Evolutionary conservation across 2,888 invertebrate genomes (phyloP), one percentile per base, ranked within the genome.

Genomic region (Hermaeophaga mercurialis): DNA sequence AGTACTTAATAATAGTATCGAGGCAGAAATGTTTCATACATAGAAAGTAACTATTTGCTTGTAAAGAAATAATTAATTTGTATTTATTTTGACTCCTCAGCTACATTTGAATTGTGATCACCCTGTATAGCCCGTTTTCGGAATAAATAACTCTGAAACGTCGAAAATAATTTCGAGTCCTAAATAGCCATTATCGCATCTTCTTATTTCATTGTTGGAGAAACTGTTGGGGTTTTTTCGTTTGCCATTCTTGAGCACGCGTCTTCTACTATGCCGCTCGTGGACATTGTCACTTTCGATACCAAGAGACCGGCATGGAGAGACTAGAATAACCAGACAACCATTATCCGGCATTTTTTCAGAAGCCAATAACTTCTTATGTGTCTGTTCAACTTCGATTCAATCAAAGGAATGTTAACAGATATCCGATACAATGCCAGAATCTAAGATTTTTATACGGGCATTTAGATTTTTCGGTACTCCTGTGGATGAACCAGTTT

Each of bases 281-380:
- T 67, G 66, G 62, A 57, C 66, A 66, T 63, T 65, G 65, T 66
- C 67, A 67, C 67, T 67, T 67, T 63, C 65, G 65, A 67, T 66
- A 63, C 57, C 61, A 54, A 34, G 53, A 46, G 58, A 57, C 49
- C 64, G 59, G 66, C 62, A 64, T 61, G 64, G 59, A 61, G 49
- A 56, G 63, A 59, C 69, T 68, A 63, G 66, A 68, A 70, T 70
- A 68, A 68, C 71, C 71, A 66, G 69, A 69, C 72, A 72, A 67
- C 67, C 70, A 71, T 72, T 72, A 70, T 70, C 68, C 62, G 66
- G 64, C 66, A 68, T 68, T 71, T 72, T 71, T 70, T 70, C 65
- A 63, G 33, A 66, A 59, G 66, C 71, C 69, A 71, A 70, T 70
- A 68, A 68, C 69, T 72, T 72, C 71, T 72, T 72, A 70, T 71